A percentile compares a stretch with the other conserved stretches of the same genome.
Conservation (phyloP, 1,140 invertebrate genomes). For the Panagrolaimus sp. region DNA sequence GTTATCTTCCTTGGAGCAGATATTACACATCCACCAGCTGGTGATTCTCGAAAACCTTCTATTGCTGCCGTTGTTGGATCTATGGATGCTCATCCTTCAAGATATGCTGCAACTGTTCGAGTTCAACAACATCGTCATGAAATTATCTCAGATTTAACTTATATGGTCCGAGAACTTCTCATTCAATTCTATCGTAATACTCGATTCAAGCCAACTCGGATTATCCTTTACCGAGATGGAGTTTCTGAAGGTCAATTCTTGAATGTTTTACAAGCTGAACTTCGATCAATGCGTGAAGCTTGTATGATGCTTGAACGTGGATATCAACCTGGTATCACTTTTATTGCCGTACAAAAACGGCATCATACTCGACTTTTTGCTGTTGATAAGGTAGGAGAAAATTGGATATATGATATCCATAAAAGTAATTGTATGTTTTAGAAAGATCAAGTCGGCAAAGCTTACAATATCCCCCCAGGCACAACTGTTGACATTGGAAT, state of each 20-base stretch:
- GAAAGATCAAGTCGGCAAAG: conserved; percentile 85
- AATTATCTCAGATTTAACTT: conserved; percentile 94
- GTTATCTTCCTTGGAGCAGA: conserved; percentile 98
- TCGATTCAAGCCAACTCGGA: conserved; percentile 70
- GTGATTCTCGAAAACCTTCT: conserved; percentile 62
- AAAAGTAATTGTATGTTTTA: no score
- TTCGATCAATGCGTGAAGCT: conserved; percentile 92
- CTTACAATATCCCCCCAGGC: conserved; percentile 96
- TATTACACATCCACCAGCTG: conserved; percentile 97
- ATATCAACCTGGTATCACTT: conserved; percentile 98
- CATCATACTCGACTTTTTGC: conserved; percentile 96
- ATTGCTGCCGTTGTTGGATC: conserved; percentile 76
- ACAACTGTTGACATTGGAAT: conserved; percentile 99
- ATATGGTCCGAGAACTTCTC: conserved; percentile 79
- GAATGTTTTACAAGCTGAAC: conserved; percentile 83
- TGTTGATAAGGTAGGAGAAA: conserved; percentile 72
- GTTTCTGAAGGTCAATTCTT: conserved; percentile 84
- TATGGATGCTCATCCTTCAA: conserved; percentile 98
- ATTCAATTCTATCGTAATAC: conserved; percentile 68
- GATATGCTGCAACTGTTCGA: conserved; percentile 95
- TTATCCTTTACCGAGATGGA: conserved; percentile 92
- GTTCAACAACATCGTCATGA: conserved; percentile 97
- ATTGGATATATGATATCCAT: no score
- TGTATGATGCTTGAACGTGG: conserved; percentile 96
- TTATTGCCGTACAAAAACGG: conserved; percentile 96